Base-by-base conservation (phyloP, 2,113 vertebrate species). In the Scomber japonicus region DNA sequence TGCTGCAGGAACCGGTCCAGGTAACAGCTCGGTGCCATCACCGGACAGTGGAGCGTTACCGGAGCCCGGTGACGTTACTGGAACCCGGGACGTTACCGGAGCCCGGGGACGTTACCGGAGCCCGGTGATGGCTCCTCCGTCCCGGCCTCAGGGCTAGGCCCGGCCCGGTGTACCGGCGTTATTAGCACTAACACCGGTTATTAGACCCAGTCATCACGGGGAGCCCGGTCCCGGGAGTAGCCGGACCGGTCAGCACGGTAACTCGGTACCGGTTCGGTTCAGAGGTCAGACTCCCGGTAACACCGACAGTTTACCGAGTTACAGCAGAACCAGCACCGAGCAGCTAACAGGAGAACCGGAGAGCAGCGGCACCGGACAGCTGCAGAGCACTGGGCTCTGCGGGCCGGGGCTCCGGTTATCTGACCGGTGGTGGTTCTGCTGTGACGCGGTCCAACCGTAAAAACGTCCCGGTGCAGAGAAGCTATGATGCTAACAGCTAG, bases 1-100 rank as follows among this genome's bases (percentile, higher is more conserved):
- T 95, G 90, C 89, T 95, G 91, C 95, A 95, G 92, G 95, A 95
- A 94, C 95, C 95, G 56, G 95, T 95, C 83, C 95, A 95, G 95
- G 95, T 95, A 93, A 71, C 35, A 45, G 24, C 3, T 71, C 44
- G 61, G 46, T 85, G 87, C 84, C 84, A 82, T 24, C 27, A 40
- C 19, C 21, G 19, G 49, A 13, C 54, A 56, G 24, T 14, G 5
- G 44, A 59, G 64, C 12, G 16, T 75, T 76, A 48, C 5, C n/a
- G 12, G 21, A 62, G 27, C 45, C 57, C 13, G 46, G 24, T 27
- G 24, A 27, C 24, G 24, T 27, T 27, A 27, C 24, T 3, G 24
- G 24, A 27, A 3, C 24, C 24, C 24, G 24, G 24, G 24, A 27
- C 24, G 24, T 27, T 27, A 40, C 19, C 21, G 19, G 49, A 13